Evolutionary conservation across 92 coral and sea anemone genomes (phyloP).

Genomic region (Phenganax stokvisi): DNA sequence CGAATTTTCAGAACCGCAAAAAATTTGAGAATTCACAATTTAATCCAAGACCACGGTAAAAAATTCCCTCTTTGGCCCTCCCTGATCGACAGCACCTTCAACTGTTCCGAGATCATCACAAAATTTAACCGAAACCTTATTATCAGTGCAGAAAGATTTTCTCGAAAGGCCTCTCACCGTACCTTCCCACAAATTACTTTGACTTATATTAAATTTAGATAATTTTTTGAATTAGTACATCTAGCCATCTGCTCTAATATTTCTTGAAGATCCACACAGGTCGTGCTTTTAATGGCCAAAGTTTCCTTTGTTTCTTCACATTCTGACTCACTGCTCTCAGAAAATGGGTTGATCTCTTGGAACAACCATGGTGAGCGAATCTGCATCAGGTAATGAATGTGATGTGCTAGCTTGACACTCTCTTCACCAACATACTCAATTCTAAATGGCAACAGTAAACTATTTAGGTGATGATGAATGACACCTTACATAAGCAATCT

Average conservation of each 20-base stretch:
- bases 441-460: too few relatives aligned
- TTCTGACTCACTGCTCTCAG: conserved; percentile 16
- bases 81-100: conserved; percentile 42
- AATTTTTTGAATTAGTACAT: conserved; percentile 30
- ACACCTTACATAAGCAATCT: too few relatives aligned
- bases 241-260: conserved; percentile 47
- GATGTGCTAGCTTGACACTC: conserved; percentile 8
- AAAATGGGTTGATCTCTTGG: background rate
- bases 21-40: conserved; percentile 37
- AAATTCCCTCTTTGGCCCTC: conserved; percentile 37
- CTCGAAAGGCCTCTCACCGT: conserved; percentile 53
- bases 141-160: conserved; percentile 33
- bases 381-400: background rate
- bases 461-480: too few relatives aligned
- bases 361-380: conserved; percentile 13
- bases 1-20: conserved; percentile 29
- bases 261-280: background rate
- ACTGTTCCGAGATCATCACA: conserved; percentile 34
- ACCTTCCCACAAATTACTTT: conserved; percentile 63
- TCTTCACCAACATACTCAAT: background rate
- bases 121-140: conserved; percentile 33
- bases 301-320: background rate
- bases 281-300: background rate
- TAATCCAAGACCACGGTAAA: conserved; percentile 15
- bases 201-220: conserved; percentile 55